phyloP scores from a whole-genome alignment of 2,888 invertebrate genomes.

The Agrochola circellaris region DNA sequence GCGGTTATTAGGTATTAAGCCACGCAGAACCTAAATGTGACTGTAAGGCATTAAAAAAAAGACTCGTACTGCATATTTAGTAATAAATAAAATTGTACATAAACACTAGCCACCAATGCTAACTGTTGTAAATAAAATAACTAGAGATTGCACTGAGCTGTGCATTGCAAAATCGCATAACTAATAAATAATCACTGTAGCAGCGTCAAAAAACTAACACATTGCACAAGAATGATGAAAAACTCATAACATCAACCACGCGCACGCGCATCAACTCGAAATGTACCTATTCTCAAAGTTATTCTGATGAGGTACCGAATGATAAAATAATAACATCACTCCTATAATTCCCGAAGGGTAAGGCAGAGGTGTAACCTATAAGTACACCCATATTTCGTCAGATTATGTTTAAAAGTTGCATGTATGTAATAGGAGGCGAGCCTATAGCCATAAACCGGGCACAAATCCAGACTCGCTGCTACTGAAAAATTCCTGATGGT shows the following conservation, averaged over 20 bases:
- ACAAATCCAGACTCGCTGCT: too few species aligned
- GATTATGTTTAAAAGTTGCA: too few species aligned
- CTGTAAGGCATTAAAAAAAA: not conserved
- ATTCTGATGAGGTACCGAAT: not conserved
- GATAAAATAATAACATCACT: not conserved
- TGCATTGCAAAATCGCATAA: slow-evolving; percentile 30
- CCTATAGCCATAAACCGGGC: too few species aligned
- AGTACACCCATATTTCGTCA: not conserved
- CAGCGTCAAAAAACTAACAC: slow-evolving; percentile 10
- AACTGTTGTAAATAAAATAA: not conserved
- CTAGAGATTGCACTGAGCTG: slow-evolving; percentile 4
- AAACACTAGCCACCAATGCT: not conserved
- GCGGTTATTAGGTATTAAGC: too few species aligned
- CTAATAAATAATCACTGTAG: slow-evolving; percentile 28
- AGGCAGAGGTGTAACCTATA: not conserved
- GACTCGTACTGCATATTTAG: not conserved
- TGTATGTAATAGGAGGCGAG: too few species aligned
- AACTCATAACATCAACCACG: slow-evolving; percentile 9
- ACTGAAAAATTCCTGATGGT: too few species aligned
- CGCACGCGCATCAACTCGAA: slow-evolving; percentile 3
- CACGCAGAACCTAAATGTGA: too few species aligned
- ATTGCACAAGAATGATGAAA: slow-evolving; percentile 22
- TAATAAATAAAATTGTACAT: not conserved
- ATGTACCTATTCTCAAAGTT: slow-evolving; percentile 10
- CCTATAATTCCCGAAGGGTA: not conserved